These are phyloP conservation scores for Xiphophorus couchianus DNA, from an alignment of 2,113 vertebrate species.

Conservation along the genomic window DNA sequence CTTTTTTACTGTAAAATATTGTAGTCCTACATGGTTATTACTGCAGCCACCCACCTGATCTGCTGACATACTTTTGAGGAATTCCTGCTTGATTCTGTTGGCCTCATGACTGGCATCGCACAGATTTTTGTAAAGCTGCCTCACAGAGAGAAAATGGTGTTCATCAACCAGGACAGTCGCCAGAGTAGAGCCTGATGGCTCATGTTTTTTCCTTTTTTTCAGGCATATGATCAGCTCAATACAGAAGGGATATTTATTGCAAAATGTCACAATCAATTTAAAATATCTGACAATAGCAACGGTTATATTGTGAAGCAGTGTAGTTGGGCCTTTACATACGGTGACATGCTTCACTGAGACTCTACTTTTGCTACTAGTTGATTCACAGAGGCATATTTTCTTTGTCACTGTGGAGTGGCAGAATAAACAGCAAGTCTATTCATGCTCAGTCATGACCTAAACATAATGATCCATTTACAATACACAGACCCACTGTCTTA, in stretches of 20 bases:
- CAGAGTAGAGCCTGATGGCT: too few species aligned
- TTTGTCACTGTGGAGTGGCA: too few species aligned
- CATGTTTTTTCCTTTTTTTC: neutral
- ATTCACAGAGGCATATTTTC: too few species aligned
- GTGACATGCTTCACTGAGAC: too few species aligned
- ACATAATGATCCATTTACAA: neutral
- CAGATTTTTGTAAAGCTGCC: neutral
- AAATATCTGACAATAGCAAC: too few species aligned
- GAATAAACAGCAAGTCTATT: too few species aligned
- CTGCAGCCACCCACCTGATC: neutral
- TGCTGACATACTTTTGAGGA: slow-evolving; percentile 19
- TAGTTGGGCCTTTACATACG: too few species aligned
- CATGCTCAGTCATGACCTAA: too few species aligned
- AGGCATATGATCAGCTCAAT: neutral
- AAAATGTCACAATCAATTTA: neutral
- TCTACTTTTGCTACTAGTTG: too few species aligned
- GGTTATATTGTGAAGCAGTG: too few species aligned
- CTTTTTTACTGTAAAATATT: slow-evolving; percentile 2
- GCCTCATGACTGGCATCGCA: neutral
- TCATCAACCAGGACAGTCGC: neutral
- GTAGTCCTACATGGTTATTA: neutral
- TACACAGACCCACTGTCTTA: neutral
- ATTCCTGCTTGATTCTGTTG: neutral
- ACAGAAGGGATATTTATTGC: neutral
- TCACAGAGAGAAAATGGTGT: neutral